A percentile compares a stretch with the other conserved stretches of the same genome.
Evolutionary conservation across 2,113 vertebrate species (phyloP).

Genomic region (Mirounga angustirostris): DNA sequence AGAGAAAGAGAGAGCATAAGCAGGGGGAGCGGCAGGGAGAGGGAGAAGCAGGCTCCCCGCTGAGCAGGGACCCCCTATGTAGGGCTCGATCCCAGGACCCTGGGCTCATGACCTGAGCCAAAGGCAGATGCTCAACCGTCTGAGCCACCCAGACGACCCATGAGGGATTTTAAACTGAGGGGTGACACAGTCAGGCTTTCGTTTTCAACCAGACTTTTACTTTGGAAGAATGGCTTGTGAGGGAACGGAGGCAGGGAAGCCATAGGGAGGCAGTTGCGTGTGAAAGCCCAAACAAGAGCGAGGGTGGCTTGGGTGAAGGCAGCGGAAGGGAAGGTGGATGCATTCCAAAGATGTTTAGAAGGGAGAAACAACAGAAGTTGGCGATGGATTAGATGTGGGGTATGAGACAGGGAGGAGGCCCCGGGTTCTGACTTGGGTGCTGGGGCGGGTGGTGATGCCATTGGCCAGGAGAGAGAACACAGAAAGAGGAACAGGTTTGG

Average conservation of each 20-base stretch:
- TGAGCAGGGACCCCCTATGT: too few relatives aligned
- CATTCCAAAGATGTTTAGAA: conserved; percentile 63
- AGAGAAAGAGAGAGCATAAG: too few relatives aligned
- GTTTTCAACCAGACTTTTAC: neutral
- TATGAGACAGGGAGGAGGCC: conserved; percentile 42
- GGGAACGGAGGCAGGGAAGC: conserved; percentile 19
- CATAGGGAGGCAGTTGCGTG: neutral
- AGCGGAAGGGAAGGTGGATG: neutral
- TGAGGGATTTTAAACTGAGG: neutral
- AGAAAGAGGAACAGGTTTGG: neutral
- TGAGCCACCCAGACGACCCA: too few relatives aligned
- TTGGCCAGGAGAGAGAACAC: neutral
- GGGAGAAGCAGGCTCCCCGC: too few relatives aligned
- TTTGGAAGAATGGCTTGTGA: neutral
- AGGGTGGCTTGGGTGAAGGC: conserved; percentile 43
- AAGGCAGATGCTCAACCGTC: too few relatives aligned
- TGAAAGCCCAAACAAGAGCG: neutral
- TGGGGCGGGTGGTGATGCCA: conserved; percentile 66
- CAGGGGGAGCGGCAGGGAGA: too few relatives aligned
- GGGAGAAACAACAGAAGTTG: conserved; percentile 47
- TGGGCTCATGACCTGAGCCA: too few relatives aligned
- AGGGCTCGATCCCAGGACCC: too few relatives aligned
- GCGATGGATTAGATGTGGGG: conserved; percentile 29
- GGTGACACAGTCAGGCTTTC: neutral
- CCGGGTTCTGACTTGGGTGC: conserved; percentile 60